Percentiles rank a stretch among this genome's conserved stretches.
These are phyloP conservation scores for Julus scanicus DNA, from an alignment of 2,888 invertebrate genomes.

Conservation along the genomic window DNA sequence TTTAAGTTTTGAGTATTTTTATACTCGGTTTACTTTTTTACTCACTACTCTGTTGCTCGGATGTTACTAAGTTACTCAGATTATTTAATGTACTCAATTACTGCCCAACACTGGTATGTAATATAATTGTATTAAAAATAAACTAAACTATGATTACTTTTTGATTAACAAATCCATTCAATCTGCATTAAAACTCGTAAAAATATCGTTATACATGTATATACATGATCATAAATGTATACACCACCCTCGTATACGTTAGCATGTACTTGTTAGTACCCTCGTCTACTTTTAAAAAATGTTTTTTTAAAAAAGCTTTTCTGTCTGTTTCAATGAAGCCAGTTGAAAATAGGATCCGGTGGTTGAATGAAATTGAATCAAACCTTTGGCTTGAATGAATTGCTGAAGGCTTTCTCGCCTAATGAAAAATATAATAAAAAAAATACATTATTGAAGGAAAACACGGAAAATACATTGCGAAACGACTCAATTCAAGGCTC, in stretches of 20 bases:
- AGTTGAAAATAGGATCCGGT: not conserved
- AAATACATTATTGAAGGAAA: not conserved
- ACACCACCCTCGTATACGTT: not conserved
- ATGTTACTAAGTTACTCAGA: too few species aligned
- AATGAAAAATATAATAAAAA: constrained; percentile 32
- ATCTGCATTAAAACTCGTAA: too few species aligned
- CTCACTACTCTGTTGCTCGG: too few species aligned
- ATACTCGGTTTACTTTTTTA: too few species aligned
- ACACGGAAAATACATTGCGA: constrained; percentile 1
- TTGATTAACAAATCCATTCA: too few species aligned
- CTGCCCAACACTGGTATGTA: too few species aligned
- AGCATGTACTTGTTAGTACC: not conserved
- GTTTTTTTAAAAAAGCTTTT: not conserved
- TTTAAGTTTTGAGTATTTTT: too few species aligned
- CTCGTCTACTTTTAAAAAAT: not conserved
- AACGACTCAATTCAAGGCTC: constrained; percentile 22
- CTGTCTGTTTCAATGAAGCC: not conserved
- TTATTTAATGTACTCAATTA: too few species aligned
- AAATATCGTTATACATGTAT: too few species aligned
- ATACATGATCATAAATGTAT: too few species aligned
- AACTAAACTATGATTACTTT: too few species aligned
- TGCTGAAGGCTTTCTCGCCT: constrained; percentile 41
- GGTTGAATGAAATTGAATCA: constrained; percentile 7
- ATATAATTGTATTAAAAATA: too few species aligned
- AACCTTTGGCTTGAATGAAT: constrained; percentile 27